Percentiles rank a stretch among this genome's conserved stretches.
Conservation (phyloP, 2,888 invertebrate species). For the Tipula confusa region DNA sequence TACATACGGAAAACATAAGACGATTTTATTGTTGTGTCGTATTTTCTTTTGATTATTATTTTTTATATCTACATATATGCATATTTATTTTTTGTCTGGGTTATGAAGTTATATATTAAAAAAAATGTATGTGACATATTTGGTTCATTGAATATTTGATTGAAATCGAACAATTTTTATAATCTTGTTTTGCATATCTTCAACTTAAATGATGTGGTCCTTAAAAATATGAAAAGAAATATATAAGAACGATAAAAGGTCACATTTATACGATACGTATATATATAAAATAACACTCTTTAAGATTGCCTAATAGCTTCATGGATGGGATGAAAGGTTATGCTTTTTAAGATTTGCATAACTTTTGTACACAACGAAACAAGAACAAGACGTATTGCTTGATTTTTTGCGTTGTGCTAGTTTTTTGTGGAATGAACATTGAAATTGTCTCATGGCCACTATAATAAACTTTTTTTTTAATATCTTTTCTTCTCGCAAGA, state of each 20-base stretch:
- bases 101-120: background rate
- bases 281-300: background rate
- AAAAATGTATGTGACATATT: background rate
- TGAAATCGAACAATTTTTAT: background rate
- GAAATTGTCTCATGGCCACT: background rate
- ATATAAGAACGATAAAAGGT: background rate
- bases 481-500: background rate
- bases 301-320: background rate
- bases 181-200: background rate
- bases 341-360: background rate
- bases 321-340: background rate
- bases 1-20: constrained; percentile 9
- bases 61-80: background rate
- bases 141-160: constrained; percentile 20
- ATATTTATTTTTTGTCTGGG: background rate
- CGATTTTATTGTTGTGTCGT: background rate
- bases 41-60: background rate
- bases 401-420: background rate
- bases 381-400: background rate
- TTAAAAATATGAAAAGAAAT: background rate
- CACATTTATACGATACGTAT: too few species aligned
- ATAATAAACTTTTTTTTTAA: background rate
- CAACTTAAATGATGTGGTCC: background rate
- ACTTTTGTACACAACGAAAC: background rate
- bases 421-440: background rate